Conservation (phyloP, 2,797 vertebrate genomes). For the Tolypeutes matacus region DNA sequence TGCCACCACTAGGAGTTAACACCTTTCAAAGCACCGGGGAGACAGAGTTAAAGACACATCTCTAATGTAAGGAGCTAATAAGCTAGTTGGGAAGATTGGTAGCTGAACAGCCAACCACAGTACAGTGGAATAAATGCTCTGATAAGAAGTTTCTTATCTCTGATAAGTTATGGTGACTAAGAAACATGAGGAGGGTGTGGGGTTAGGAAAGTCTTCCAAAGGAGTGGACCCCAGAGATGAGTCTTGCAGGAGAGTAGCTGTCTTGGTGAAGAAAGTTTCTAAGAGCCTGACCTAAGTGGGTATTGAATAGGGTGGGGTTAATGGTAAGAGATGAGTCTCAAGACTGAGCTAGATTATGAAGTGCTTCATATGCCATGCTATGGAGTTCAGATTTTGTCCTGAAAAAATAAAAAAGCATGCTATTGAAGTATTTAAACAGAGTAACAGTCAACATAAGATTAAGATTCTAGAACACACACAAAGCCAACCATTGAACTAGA, state of each 20-base stretch:
- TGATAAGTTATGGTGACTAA: background rate
- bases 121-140: background rate
- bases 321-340: background rate
- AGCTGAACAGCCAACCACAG: background rate
- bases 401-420: background rate
- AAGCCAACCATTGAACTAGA: background rate
- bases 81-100: background rate
- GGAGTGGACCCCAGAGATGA: background rate
- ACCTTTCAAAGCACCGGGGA: background rate
- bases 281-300: background rate
- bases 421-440: background rate
- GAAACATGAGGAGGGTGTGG: background rate
- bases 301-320: background rate
- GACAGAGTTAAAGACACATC: background rate
- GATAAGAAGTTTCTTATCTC: background rate
- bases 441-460: background rate
- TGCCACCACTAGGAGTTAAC: background rate
- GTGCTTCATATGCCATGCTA: background rate
- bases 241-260: background rate
- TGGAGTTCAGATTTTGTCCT: conserved; percentile 35
- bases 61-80: background rate
- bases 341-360: background rate
- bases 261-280: background rate
- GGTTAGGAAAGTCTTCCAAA: background rate
- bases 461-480: background rate